A percentile compares a stretch with the other conserved stretches of the same genome.
Conservation (phyloP, 2,113 vertebrate genomes). For the Myocastor coypus region DNA sequence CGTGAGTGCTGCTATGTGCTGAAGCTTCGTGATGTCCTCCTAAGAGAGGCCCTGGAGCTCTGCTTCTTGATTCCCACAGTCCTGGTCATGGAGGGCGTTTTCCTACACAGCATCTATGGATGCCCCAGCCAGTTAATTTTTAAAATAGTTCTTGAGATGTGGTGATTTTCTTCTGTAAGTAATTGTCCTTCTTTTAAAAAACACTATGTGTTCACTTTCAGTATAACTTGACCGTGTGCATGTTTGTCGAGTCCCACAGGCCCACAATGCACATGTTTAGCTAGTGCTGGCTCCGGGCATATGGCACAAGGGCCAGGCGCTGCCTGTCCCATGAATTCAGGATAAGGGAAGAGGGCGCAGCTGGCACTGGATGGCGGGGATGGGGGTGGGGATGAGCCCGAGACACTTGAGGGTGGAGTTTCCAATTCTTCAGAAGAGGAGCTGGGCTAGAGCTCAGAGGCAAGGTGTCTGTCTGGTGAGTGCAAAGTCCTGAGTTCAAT, state of each 20-base stretch:
- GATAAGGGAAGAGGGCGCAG: neutral
- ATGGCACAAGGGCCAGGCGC: neutral
- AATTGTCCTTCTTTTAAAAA: neutral
- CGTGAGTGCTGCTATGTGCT: neutral
- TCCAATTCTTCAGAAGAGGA: neutral
- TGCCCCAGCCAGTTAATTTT: neutral
- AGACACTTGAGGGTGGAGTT: neutral
- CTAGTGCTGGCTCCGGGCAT: neutral
- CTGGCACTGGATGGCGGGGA: neutral
- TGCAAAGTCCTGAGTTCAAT: too few species aligned
- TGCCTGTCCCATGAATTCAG: neutral
- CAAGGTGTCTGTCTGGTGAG: too few species aligned
- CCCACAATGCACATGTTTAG: neutral
- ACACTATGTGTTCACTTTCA: neutral
- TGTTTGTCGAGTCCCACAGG: neutral
- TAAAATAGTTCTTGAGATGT: neutral
- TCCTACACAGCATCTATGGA: neutral
- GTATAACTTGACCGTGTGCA: neutral
- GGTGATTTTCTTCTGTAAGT: neutral
- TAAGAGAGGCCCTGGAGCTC: neutral
- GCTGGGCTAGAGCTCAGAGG: too few species aligned
- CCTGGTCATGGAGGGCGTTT: neutral
- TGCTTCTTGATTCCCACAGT: neutral
- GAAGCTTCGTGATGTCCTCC: neutral
- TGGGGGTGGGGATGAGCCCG: neutral